Evolutionary conservation across 2,888 invertebrate species (phyloP).

Genomic region (Callosobruchus maculatus): DNA sequence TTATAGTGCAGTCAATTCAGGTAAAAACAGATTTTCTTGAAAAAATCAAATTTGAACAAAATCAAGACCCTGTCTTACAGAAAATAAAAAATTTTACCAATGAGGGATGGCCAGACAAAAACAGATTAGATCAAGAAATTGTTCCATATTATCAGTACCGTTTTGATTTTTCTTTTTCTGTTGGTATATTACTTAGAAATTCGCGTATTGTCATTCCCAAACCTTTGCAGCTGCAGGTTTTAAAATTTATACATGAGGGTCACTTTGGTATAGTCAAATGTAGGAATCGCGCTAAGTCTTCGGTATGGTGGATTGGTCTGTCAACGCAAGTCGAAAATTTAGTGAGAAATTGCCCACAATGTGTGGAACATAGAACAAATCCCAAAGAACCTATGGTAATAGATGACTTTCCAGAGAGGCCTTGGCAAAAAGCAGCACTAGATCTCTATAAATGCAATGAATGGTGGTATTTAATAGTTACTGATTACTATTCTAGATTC

Average conservation of each 20-base stretch:
- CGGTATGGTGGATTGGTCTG: conserved; percentile 22
- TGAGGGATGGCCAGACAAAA: conserved; percentile 2
- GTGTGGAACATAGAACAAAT: conserved; percentile 15
- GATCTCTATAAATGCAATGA: conserved; percentile 12
- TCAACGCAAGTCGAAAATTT: conserved; percentile 21
- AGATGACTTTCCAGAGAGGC: conserved; percentile 16
- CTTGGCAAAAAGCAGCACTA: conserved; percentile 21
- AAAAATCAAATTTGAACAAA: conserved; percentile 9
- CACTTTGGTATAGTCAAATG: conserved; percentile 16
- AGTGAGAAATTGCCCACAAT: conserved; percentile 19
- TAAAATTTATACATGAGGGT: conserved; percentile 3
- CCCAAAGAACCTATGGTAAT: conserved; percentile 15
- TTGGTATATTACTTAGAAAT: not conserved
- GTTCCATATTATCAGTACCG: conserved; percentile 3
- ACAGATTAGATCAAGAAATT: conserved; percentile 1
- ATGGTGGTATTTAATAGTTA: conserved; percentile 12
- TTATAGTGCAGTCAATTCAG: not conserved
- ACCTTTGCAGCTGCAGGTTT: not conserved
- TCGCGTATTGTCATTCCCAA: conserved; percentile 4
- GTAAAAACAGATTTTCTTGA: conserved; percentile 6
- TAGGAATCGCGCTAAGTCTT: conserved; percentile 15
- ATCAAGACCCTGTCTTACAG: not conserved
- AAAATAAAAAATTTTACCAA: not conserved
- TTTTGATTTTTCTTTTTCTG: not conserved
- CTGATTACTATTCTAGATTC: conserved; percentile 23